Percentiles rank a stretch among this genome's conserved stretches.
phyloP scores from a whole-genome alignment of 2,888 invertebrate genomes.

The Rosalia funebris region DNA sequence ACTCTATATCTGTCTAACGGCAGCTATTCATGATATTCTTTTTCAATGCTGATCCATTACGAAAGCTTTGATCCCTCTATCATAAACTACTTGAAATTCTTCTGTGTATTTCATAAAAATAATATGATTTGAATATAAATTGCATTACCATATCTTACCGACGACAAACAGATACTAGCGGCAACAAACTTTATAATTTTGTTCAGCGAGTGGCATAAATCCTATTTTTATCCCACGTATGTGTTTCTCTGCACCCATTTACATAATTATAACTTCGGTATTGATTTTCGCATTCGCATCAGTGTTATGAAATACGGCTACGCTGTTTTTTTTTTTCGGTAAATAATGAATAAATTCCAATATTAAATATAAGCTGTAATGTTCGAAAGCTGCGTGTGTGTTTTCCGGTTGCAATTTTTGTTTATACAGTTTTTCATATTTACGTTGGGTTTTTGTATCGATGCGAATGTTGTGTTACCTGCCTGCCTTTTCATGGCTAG shows the following conservation, averaged over 20 bases:
- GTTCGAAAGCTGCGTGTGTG: too few species aligned
- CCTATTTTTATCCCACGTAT: neutral
- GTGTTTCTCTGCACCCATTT: neutral
- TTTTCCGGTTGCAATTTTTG: too few species aligned
- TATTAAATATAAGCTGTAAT: too few species aligned
- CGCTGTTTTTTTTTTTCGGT: neutral
- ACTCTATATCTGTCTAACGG: too few species aligned
- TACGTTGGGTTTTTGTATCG: too few species aligned
- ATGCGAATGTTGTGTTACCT: too few species aligned
- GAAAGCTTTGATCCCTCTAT: slow-evolving; percentile 20
- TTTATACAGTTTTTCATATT: too few species aligned
- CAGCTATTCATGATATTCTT: slow-evolving; percentile 17
- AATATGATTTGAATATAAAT: slow-evolving; percentile 26
- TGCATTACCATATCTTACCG: slow-evolving; percentile 19
- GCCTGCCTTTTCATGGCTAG: too few species aligned
- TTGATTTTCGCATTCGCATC: neutral
- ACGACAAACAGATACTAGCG: slow-evolving; percentile 7
- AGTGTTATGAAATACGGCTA: neutral
- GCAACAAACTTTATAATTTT: slow-evolving; percentile 9
- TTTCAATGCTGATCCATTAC: slow-evolving; percentile 13
- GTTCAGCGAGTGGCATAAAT: neutral
- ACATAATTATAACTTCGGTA: neutral
- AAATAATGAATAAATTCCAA: neutral
- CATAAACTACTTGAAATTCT: slow-evolving; percentile 22
- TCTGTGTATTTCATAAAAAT: slow-evolving; percentile 22